Percentiles rank a stretch among this genome's conserved stretches.
phyloP scores from a whole-genome alignment of 2,888 invertebrate species.

The Meandrusa payeni region DNA sequence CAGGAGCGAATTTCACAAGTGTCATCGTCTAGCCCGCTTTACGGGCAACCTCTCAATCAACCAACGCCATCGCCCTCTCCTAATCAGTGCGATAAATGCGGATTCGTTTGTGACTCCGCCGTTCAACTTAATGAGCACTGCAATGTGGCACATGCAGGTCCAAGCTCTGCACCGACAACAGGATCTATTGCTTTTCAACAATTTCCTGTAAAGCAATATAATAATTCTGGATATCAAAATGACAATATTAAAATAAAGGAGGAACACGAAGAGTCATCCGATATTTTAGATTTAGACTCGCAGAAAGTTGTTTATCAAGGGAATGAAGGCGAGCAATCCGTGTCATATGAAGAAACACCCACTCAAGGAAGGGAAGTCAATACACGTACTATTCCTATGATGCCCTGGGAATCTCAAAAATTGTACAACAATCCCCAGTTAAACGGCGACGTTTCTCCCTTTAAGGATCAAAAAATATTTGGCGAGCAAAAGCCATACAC shows the following conservation, averaged over 20 bases:
- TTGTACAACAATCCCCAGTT: slow-evolving; percentile 65
- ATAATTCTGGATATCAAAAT: slow-evolving; percentile 64
- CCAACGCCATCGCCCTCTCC: slow-evolving; percentile 87
- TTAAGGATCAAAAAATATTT: slow-evolving; percentile 77
- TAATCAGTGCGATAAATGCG: slow-evolving; percentile 92
- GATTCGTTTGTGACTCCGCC: slow-evolving; percentile 88
- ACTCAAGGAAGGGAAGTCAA: slow-evolving; percentile 67
- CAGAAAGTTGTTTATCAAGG: slow-evolving; percentile 92
- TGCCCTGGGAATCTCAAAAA: slow-evolving; percentile 80
- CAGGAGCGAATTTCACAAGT: slow-evolving; percentile 78
- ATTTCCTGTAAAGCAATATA: slow-evolving; percentile 72
- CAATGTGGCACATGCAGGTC: slow-evolving; percentile 83
- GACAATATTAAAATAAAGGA: slow-evolving; percentile 79
- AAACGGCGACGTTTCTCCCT: slow-evolving; percentile 72
- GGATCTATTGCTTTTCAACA: slow-evolving; percentile 77
- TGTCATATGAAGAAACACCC: slow-evolving; percentile 59
- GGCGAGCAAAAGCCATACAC: slow-evolving; percentile 67
- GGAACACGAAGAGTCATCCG: slow-evolving; percentile 87
- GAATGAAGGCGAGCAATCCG: slow-evolving; percentile 74
- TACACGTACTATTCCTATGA: slow-evolving; percentile 79
- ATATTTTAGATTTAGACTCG: slow-evolving; percentile 92
- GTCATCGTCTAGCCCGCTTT: slow-evolving; percentile 77
- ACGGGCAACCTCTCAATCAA: slow-evolving; percentile 81
- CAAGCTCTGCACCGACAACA: slow-evolving; percentile 58
- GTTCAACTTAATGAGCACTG: slow-evolving; percentile 88